phyloP scores from a whole-genome alignment of 2,888 invertebrate species.

The Ochropleura plecta region DNA sequence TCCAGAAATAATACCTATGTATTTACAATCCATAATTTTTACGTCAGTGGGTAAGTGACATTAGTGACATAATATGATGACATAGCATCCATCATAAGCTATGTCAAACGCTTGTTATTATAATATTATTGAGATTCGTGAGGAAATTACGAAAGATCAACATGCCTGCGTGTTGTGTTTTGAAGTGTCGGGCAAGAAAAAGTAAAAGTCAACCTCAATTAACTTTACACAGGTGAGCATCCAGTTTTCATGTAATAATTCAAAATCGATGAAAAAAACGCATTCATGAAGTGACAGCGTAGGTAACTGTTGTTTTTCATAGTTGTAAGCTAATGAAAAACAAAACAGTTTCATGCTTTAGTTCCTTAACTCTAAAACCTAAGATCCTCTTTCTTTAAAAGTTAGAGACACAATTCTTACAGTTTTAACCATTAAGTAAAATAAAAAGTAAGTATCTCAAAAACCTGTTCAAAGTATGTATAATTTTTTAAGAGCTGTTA shows the following conservation, averaged over 20 bases:
- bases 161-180: background rate
- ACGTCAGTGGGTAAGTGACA: too few relatives aligned
- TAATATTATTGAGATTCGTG: background rate
- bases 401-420: too few relatives aligned
- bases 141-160: background rate
- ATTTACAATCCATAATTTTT: too few relatives aligned
- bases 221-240: constrained; percentile 12
- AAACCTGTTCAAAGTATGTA: too few relatives aligned
- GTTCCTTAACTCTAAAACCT: too few relatives aligned
- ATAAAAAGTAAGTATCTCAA: too few relatives aligned
- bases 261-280: background rate
- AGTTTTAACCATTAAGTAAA: too few relatives aligned
- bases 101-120: background rate
- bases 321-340: rapidly evolving
- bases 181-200: background rate
- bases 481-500: too few relatives aligned
- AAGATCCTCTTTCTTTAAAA: too few relatives aligned
- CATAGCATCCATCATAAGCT: background rate
- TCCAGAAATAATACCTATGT: too few relatives aligned
- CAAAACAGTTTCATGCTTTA: too few relatives aligned
- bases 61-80: too few relatives aligned
- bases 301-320: background rate
- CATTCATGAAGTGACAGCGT: background rate
- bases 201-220: background rate
- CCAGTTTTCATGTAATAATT: background rate